Base-by-base conservation (phyloP, 2,797 vertebrate genomes). In the Argyrosomus regius region DNA sequence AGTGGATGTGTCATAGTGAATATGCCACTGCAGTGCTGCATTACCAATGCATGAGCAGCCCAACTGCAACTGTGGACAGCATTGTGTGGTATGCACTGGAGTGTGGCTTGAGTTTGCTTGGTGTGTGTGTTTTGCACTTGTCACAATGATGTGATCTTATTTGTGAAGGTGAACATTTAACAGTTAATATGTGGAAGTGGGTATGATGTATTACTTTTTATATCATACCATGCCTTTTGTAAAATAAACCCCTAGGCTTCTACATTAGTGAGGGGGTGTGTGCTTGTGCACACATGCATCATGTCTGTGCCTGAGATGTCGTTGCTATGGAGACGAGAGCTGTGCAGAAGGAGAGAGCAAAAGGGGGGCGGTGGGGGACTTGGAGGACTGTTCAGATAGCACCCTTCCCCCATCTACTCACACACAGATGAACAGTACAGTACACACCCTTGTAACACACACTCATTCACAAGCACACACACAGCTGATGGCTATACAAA, bases 301-400 rank as follows among this genome's bases (percentile, higher is more conserved):
- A 69, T 83, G 80, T 87, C 82, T 88, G 75, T 78, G 62, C 72
- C 59, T 43, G 66, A 85, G 83, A 94, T 83, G 86, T 59, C 5
- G 91, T 94, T 94, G 76, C 92, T 87, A 94, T 94, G 86, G 93
- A 87, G 78, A 94, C 72, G 75, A 84, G 90, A 76, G 72, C 82
- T 86, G 82, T 79, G 75, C 77, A 90, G 78, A 83, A 87, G 75
- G 81, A 86, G 82, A 87, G 81, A 69, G 81, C 72, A 69, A 75
- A 43, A 46, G 52, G 66, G n/a, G 60, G 26, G 75, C 46, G 63
- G 46, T 68, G 58, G 0, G 63, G 4, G 48, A 80, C 77, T 91
- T 80, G 75, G 64, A 93, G 85, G 78, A 61, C 35, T 84, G 78
- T 88, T 88, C 81, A 86, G 78, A 78, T 83, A 63, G 63, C 87